These are phyloP conservation scores for Porites australiensis DNA, from an alignment of 64 coral and sea anemone genomes.

Conservation along the genomic window DNA sequence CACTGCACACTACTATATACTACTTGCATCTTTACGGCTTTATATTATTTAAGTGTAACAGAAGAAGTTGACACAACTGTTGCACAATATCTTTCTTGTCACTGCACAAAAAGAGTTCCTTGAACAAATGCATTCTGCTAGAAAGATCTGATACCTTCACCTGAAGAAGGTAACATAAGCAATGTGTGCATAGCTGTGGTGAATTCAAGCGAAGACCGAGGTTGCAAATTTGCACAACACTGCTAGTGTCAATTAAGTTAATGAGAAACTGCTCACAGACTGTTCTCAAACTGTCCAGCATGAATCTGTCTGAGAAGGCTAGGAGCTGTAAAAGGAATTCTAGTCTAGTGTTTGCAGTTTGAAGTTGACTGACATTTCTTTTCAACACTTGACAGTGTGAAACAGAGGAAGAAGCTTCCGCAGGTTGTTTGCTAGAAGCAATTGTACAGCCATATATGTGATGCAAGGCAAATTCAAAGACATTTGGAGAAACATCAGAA, in stretches of 20 bases:
- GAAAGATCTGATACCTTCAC: constrained; percentile 32
- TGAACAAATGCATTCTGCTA: constrained; percentile 19
- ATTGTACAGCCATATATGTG: constrained; percentile 55
- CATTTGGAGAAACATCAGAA: constrained; percentile 24
- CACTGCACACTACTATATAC: too few relatives aligned
- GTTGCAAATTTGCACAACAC: constrained; percentile 13
- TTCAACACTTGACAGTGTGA: constrained; percentile 1
- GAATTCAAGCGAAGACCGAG: constrained; percentile 40
- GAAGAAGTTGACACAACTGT: not conserved
- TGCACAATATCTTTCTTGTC: not conserved
- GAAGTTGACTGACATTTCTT: not conserved
- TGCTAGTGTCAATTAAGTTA: not conserved
- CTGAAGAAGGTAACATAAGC: constrained; percentile 52
- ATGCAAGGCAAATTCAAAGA: constrained; percentile 54
- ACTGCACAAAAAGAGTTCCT: constrained; percentile 34
- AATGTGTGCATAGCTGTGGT: constrained; percentile 29
- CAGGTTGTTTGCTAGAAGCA: not conserved
- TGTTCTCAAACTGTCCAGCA: constrained; percentile 20
- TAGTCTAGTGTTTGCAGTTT: not conserved
- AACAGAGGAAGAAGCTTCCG: not conserved
- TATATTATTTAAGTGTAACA: not conserved
- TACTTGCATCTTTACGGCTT: too few relatives aligned
- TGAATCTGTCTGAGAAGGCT: constrained; percentile 48
- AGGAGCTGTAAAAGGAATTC: constrained; percentile 57
- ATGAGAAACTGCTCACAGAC: constrained; percentile 4